Evolutionary conservation across 2,797 vertebrate species (phyloP), one percentile per base, ranked within the genome.

Genomic region (Falco columbarius): DNA sequence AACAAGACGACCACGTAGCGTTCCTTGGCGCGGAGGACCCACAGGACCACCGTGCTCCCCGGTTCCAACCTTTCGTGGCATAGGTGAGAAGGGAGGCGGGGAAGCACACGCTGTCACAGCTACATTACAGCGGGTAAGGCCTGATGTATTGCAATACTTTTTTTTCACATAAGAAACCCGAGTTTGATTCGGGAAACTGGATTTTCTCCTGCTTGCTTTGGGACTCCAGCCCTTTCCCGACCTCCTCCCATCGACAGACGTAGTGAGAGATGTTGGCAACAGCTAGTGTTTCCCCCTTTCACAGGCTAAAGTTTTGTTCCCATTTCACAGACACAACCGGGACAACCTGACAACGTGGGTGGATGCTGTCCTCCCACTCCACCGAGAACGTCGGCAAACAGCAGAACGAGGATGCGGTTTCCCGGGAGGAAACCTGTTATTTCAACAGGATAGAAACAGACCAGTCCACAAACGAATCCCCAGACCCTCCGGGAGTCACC

Each of bases 171-270:
- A 88, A 85, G 86, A 96, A 95, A 95, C 87, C 95, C 95, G 94
- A 97, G 96, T 83, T 91, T 91, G 85, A 93, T n/a, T 81, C 79
- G 87, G 89, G 94, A 86, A 93, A 52, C 77, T 62, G 58, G 71
- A 87, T 91, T 87, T 94, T 94, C 82, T 87, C 62, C 3, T 36
- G 91, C 67, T 93, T 85, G 58, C 75, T 90, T 71, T 81, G 65
- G 80, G 82, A 90, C 52, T 90, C 40, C 90, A 92, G 73, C 55
- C 67, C 65, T 51, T 86, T 90, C 46, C 46, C 4, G 11, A 65
- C 23, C 44, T 46, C 29, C 51, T 92, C 73, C 61, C 32, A 70
- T 42, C 3, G 6, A 86, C 38, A 76, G 68, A 87, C 3, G 5
- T 30, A 94, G 87, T 49, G 54, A 94, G 93, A 95, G 86, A 73